Conservation (phyloP, 2,888 invertebrate genomes). For the Andrena minutula region DNA sequence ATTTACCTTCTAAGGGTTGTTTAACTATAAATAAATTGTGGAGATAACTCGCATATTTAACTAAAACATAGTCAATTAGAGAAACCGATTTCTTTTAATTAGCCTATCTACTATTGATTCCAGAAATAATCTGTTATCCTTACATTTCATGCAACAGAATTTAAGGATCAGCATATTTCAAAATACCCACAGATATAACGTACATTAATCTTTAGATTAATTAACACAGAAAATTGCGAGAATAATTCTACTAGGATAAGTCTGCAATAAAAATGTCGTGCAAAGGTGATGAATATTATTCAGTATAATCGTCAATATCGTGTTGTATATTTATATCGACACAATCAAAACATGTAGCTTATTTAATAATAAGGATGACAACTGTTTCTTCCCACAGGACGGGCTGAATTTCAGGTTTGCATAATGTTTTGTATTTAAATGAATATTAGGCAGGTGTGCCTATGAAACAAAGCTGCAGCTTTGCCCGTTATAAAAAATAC, state of each 20-base stretch:
- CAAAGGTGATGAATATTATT: no score
- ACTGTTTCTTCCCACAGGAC: not conserved
- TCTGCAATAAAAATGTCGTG: no score
- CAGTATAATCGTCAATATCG: no score
- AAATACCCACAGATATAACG: not conserved
- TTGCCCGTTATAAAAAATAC: conserved; percentile 22
- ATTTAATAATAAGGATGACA: not conserved
- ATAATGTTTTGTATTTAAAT: not conserved
- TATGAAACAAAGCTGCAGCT: conserved; percentile 3
- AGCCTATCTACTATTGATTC: not conserved
- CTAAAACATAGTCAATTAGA: not conserved
- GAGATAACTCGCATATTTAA: not conserved
- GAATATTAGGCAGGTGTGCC: not conserved
- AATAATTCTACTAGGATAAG: no score
- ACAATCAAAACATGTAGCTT: no score
- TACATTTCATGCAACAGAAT: not conserved
- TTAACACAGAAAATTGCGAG: no score
- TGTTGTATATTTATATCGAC: no score
- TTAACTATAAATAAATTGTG: conserved; percentile 7
- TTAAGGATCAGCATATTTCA: not conserved
- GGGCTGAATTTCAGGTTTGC: not conserved
- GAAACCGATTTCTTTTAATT: not conserved
- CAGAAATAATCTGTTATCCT: not conserved
- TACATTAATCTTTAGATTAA: no score
- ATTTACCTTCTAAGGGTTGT: not conserved